Evolutionary conservation across 2,113 vertebrate genomes (phyloP).

Genomic region (Jacana jacana): DNA sequence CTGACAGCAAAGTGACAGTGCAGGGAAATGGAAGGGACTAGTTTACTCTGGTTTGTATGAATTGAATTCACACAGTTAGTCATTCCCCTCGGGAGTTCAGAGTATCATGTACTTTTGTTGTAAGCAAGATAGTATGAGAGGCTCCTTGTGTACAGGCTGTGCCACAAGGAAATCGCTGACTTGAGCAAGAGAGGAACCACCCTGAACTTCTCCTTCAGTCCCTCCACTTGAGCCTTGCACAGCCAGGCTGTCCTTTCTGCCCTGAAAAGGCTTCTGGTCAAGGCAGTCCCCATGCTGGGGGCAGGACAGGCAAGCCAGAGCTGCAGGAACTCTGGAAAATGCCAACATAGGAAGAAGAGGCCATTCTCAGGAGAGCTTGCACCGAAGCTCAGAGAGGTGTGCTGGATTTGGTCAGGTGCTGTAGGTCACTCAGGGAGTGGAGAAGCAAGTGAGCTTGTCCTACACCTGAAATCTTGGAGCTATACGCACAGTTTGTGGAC

Average conservation of each 20-base stretch:
- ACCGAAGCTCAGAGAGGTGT: neutral
- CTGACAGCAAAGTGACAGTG: neutral
- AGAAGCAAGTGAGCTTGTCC: neutral
- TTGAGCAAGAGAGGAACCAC: neutral
- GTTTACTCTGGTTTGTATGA: neutral
- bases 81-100: neutral
- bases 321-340: neutral
- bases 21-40: neutral
- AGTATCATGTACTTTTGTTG: neutral
- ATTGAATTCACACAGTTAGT: neutral
- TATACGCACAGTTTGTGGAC: accelerated
- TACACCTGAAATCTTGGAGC: neutral
- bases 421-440: neutral
- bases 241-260: neutral
- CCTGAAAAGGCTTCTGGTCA: neutral
- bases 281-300: neutral
- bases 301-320: neutral
- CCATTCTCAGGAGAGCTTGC: neutral
- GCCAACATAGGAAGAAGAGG: neutral
- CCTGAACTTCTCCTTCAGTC: neutral
- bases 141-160: neutral
- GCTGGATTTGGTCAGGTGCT: accelerated
- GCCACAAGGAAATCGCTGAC: neutral
- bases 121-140: neutral
- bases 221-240: neutral